These are phyloP conservation scores for Morpho deidamia DNA, from an alignment of 2,888 invertebrate species.

Conservation along the genomic window DNA sequence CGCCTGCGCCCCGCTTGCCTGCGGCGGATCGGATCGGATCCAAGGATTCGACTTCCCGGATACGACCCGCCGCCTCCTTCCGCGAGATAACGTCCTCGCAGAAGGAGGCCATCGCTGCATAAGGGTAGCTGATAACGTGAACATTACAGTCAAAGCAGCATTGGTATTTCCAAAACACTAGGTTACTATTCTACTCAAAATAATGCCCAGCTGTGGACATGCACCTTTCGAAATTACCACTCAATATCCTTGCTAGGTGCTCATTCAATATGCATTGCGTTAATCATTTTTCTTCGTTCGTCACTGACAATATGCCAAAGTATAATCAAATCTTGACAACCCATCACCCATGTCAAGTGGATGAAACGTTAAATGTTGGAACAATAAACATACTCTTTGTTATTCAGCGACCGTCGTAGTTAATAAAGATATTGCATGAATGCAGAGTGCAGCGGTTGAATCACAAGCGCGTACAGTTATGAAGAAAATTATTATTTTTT, in stretches of 20 bases:
- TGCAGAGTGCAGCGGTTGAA: conserved; percentile 28
- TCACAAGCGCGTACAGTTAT: conserved; percentile 25
- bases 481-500: conserved; percentile 8
- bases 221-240: background rate
- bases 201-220: background rate
- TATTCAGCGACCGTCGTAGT: conserved; percentile 23
- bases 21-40: no score
- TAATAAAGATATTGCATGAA: conserved; percentile 39
- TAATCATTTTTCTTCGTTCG: conserved; percentile 1
- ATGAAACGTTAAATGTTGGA: conserved; percentile 15
- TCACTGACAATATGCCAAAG: conserved; percentile 13
- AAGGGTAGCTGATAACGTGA: no score
- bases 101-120: no score
- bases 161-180: no score
- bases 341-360: conserved; percentile 21
- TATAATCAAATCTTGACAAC: conserved; percentile 19
- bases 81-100: no score
- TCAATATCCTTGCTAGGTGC: no score
- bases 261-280: no score
- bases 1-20: no score
- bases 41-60: no score
- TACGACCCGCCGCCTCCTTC: no score
- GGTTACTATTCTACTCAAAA: no score
- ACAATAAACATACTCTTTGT: conserved; percentile 19
- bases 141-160: no score